Conservation (phyloP, 2,113 vertebrate species). For the Nanger granti region DNA sequence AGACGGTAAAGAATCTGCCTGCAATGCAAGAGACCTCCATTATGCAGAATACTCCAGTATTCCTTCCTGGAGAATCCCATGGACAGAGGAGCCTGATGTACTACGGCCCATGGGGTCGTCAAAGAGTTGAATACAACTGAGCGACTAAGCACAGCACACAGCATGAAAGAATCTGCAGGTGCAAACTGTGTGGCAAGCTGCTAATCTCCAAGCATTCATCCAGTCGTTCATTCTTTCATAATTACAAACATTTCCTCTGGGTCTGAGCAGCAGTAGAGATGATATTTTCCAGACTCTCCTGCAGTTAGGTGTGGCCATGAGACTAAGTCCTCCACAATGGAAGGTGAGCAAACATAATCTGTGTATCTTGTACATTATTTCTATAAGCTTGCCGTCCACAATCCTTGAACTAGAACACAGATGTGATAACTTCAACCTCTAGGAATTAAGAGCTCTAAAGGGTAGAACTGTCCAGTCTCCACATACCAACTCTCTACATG, state of each 20-base stretch:
- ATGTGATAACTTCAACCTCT: neutral
- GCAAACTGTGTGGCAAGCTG: neutral
- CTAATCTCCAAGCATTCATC: neutral
- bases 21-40: neutral
- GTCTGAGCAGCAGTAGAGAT: neutral
- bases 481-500: neutral
- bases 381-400: neutral
- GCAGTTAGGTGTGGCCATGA: neutral
- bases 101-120: rapidly evolving
- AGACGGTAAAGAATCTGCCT: neutral
- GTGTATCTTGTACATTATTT: neutral
- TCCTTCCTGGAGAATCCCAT: neutral
- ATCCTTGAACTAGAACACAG: neutral
- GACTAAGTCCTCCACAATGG: neutral
- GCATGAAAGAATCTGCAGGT: neutral
- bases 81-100: neutral
- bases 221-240: neutral
- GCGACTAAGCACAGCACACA: neutral
- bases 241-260: neutral
- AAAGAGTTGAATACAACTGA: neutral
- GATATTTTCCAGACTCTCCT: neutral
- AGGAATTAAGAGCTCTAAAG: neutral
- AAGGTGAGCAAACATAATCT: neutral
- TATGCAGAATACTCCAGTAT: neutral
- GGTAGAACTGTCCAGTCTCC: neutral